These are phyloP conservation scores for honey bee (Apis mellifera) DNA, from an alignment of 1,140 invertebrate species.

Conservation along the genomic window Amel_HAv3.1 CM009937.2:12479501-12480000, in stretches of 20 bases:
- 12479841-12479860: conserved; percentile 84
- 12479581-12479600: background rate
- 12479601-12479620: background rate
- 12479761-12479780: conserved; percentile 86
- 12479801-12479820: conserved; percentile 79
- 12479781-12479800: conserved; percentile 85
- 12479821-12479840: conserved; percentile 79
- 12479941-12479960: conserved; percentile 75
- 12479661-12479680: conserved; percentile 10
- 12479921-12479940: conserved; percentile 25
- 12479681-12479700: conserved; percentile 82
- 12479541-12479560: background rate
- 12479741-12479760: conserved; percentile 87
- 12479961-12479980: conserved; percentile 41
- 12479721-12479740: conserved; percentile 85
- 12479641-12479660: background rate
- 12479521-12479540: no score
- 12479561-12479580: background rate
- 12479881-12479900: conserved; percentile 52
- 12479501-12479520: background rate
- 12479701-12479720: conserved; percentile 85
- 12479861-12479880: conserved; percentile 63
- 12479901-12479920: background rate
- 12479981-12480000: background rate
- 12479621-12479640: background rate